Evolutionary conservation across 2,113 vertebrate species (phyloP).

Genomic region (Hippolais icterina): DNA sequence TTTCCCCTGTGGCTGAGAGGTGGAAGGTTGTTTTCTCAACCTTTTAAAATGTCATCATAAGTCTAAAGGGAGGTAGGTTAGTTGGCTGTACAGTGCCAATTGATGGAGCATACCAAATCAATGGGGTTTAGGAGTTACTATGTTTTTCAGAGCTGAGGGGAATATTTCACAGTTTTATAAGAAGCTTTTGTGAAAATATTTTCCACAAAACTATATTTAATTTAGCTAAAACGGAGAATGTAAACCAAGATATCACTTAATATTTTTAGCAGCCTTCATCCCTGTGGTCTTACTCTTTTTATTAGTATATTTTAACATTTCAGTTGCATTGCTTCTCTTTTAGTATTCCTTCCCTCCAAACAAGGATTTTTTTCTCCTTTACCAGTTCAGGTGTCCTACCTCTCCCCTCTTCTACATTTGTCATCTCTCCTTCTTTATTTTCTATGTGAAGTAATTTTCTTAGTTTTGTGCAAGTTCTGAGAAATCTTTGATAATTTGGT

Average conservation of each 20-base stretch:
- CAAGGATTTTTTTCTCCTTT: not conserved
- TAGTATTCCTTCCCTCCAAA: not conserved
- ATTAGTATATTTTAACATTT: not conserved
- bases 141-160: not conserved
- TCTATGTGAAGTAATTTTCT: not conserved
- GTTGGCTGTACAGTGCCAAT: not conserved
- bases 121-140: not conserved
- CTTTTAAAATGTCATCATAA: not conserved
- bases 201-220: not conserved
- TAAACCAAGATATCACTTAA: not conserved
- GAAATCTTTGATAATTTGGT: not conserved
- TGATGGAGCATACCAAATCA: not conserved
- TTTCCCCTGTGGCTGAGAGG: not conserved
- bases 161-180: not conserved
- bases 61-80: not conserved
- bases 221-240: not conserved
- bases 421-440: not conserved
- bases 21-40: not conserved
- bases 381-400: not conserved
- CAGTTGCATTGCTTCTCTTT: not conserved
- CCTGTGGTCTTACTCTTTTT: not conserved
- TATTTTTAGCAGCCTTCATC: not conserved
- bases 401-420: not conserved
- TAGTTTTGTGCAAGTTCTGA: not conserved
- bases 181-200: not conserved